These are phyloP conservation scores for Cnemophilus loriae DNA, from an alignment of 2,113 vertebrate genomes.

Conservation along the genomic window DNA sequence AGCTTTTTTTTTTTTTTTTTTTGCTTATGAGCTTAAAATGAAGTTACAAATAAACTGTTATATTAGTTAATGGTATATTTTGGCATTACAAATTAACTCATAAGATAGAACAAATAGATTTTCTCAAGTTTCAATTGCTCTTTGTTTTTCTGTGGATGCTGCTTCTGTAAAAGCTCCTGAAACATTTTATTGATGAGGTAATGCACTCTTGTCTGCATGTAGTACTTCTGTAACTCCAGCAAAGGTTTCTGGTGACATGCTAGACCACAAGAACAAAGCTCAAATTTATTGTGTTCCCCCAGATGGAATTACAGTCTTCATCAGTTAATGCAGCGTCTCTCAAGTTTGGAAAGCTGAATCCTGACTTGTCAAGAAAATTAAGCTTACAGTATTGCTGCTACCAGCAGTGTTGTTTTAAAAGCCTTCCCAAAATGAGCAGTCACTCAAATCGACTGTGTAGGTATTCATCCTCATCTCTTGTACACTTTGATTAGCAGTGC, in stretches of 20 bases:
- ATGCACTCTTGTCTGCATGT: background rate
- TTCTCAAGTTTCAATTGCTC: background rate
- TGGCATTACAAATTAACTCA: background rate
- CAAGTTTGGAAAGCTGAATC: constrained; percentile 2
- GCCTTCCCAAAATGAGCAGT: background rate
- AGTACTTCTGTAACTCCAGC: background rate
- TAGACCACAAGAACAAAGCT: background rate
- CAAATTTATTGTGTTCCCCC: background rate
- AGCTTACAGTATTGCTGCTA: background rate
- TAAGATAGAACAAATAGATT: background rate
- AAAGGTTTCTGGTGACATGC: constrained; percentile 20
- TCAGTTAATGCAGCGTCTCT: constrained; percentile 26
- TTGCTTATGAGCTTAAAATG: background rate
- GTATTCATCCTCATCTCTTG: background rate
- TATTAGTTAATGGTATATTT: background rate
- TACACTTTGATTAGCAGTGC: background rate
- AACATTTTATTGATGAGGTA: constrained; percentile 4
- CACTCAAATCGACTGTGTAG: background rate
- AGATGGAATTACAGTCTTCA: constrained; percentile 47
- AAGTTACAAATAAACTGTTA: background rate
- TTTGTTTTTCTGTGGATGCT: background rate
- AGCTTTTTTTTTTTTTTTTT: background rate
- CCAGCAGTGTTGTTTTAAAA: background rate
- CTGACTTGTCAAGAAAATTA: background rate
- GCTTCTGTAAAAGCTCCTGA: background rate